Base-by-base conservation (phyloP, 2,888 invertebrate genomes). In the Leptarthrus brevirostris region DNA sequence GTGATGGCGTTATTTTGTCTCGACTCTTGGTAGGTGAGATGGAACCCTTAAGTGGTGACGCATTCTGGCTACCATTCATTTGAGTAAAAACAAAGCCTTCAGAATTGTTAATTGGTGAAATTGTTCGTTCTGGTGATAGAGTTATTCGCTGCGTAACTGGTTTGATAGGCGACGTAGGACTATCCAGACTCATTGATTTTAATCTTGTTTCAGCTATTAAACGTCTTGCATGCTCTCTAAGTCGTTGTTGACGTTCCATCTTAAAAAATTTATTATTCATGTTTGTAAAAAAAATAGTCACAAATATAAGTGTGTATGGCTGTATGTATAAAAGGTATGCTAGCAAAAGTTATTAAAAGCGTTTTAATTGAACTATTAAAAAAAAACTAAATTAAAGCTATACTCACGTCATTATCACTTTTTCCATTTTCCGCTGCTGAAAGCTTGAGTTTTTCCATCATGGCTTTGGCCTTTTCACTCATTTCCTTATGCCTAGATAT, bases 151-250 rank as follows among this genome's bases (percentile, higher is more conserved):
- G 83, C 20, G 78, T 77, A 18, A 78, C 74, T 47, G 56, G 24
- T 72, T 83, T 83, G 12, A 83, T 83, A 10, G 85, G 85, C 49
- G 84, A 82, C 52, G 83, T 82, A 1, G 85, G 84, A 70, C 82
- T 83, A n/a, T 82, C 83, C 1, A 80, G 79, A 74, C 79, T 81
- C 2, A 79, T 77, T 14, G 80, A 78, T 77, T 84, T 84, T 30
- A 87, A 87, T 79, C 93, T 88, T 0, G 95, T 95, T 82, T 96
- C 95, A 0, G 94, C 94, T 75, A 97, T 96, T 71, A 97, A 87
- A 80, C 92, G 91, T 79, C 96, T 89, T 74, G 97, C 97, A 82
- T 96, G 87, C 83, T 97, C 97, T 5, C 95, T 87, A 77, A 97
- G 85, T 82, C 93, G 91, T 74, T 90, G 91, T 82, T 96, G 95